Conservation (phyloP, 1,140 invertebrate genomes). For the Brachionus plicatilis region DNA sequence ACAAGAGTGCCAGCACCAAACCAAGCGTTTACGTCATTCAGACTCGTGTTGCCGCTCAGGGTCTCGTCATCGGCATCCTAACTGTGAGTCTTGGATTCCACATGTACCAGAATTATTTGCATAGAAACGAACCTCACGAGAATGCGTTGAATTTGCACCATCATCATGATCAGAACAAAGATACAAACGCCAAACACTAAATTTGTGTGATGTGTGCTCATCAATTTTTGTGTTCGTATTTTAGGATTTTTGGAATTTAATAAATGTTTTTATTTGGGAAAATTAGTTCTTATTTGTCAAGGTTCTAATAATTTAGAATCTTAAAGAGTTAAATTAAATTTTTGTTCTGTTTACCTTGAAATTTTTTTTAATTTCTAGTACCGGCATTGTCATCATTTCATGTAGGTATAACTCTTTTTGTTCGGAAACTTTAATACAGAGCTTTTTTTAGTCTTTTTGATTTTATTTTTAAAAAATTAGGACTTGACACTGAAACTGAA, state of each 20-base stretch:
- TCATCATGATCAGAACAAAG: not conserved
- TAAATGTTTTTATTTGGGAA: not conserved
- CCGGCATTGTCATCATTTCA: no score
- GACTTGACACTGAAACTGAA: no score
- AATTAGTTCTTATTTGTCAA: not conserved
- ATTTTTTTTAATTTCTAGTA: no score
- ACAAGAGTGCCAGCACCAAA: not conserved
- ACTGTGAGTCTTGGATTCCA: conserved; percentile 34
- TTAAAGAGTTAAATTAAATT: not conserved
- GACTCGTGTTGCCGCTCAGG: conserved; percentile 34
- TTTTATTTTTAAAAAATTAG: no score
- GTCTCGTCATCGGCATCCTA: conserved; percentile 14
- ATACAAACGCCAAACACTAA: not conserved
- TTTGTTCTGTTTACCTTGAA: not conserved
- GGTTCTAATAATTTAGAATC: not conserved
- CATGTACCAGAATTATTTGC: conserved; percentile 24
- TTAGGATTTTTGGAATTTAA: not conserved
- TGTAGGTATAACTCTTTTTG: no score
- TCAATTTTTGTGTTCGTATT: not conserved
- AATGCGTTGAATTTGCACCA: conserved; percentile 5
- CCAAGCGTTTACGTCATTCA: conserved; percentile 38
- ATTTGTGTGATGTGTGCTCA: not conserved
- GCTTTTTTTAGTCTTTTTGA: no score
- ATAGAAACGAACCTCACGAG: not conserved
- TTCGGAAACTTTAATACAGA: no score